phyloP scores from a whole-genome alignment of 2,797 vertebrate species.

The Myoxocephalus aenaeus region DNA sequence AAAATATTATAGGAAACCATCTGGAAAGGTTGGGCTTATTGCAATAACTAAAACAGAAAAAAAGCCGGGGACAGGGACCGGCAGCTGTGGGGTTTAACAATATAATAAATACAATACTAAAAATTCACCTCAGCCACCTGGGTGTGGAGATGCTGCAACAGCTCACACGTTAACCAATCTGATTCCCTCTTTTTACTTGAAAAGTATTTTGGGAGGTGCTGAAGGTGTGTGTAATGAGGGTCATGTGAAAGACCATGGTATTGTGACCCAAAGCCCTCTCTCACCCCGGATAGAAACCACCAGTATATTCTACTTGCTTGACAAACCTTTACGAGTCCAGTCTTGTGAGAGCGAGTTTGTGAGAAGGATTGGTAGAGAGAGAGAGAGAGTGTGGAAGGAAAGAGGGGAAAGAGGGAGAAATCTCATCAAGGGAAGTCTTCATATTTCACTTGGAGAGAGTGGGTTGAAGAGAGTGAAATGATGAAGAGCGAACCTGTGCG shows the following conservation, averaged over 20 bases:
- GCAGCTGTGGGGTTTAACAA: background rate
- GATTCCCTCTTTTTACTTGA: background rate
- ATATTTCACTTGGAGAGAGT: constrained; percentile 17
- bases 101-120: background rate
- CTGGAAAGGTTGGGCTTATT: background rate
- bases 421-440: constrained; percentile 14
- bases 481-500: constrained; percentile 39
- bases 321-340: constrained; percentile 15
- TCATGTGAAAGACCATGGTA: background rate
- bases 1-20: background rate
- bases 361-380: background rate
- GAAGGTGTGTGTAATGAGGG: background rate
- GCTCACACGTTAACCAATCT: background rate
- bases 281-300: background rate
- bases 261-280: background rate
- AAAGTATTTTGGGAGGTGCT: background rate
- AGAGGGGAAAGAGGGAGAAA: constrained; percentile 12
- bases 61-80: background rate
- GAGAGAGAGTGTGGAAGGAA: background rate
- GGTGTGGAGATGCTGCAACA: background rate
- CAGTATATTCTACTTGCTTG: background rate
- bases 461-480: constrained; percentile 28
- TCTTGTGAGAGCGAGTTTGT: background rate
- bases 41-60: background rate
- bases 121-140: background rate